Conservation (phyloP, 2,797 vertebrate genomes). For the Xerus rutilus region DNA sequence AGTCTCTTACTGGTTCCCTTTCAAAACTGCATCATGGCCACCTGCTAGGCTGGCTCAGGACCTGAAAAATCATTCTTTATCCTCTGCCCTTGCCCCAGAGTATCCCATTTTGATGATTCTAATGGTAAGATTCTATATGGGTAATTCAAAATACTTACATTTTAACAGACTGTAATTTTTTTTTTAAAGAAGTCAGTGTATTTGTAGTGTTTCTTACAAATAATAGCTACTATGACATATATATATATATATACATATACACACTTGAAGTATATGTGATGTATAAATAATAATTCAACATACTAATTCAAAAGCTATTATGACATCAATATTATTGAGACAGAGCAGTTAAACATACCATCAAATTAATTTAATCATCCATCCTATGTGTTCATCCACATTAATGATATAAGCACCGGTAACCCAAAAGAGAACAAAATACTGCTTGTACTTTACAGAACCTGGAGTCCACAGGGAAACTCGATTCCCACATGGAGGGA, state of each 20-base stretch:
- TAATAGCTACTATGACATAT: not conserved
- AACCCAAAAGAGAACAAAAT: not conserved
- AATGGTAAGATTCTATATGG: not conserved
- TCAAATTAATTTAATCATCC: not conserved
- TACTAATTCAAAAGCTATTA: not conserved
- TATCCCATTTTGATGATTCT: not conserved
- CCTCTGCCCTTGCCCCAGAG: not conserved
- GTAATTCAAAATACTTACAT: not conserved
- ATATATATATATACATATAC: not conserved
- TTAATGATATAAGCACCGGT: rapidly evolving
- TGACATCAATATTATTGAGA: not conserved
- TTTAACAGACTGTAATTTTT: not conserved
- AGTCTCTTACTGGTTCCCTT: not conserved
- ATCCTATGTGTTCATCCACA: not conserved
- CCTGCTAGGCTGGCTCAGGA: not conserved
- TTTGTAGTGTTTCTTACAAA: not conserved
- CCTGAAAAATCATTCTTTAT: not conserved
- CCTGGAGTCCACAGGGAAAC: too few species aligned
- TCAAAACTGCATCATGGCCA: not conserved
- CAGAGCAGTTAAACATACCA: not conserved
- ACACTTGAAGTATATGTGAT: not conserved
- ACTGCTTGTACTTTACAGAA: not conserved
- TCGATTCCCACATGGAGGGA: not conserved
- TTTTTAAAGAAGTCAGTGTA: not conserved
- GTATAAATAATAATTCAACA: not conserved